Conservation (phyloP, 2,113 vertebrate species). For the Dasyornis broadbenti region DNA sequence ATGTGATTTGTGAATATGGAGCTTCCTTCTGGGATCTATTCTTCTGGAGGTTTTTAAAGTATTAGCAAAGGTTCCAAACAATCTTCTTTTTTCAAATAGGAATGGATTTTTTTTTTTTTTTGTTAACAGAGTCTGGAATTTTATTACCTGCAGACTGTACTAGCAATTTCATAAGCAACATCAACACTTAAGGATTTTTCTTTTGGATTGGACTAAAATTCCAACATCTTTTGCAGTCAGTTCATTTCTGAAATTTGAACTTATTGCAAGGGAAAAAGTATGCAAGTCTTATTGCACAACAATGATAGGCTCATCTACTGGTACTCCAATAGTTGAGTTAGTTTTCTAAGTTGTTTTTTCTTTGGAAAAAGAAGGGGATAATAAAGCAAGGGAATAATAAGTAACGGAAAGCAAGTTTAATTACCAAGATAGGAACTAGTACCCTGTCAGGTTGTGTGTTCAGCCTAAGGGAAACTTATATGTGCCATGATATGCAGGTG, state of each 20-base stretch:
- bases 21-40: background rate
- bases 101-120: background rate
- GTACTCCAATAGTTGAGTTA: background rate
- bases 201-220: background rate
- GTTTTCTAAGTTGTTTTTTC: background rate
- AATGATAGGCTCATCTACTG: background rate
- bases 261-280: background rate
- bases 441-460: background rate
- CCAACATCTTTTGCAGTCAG: background rate
- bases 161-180: background rate
- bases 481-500: background rate
- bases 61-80: background rate
- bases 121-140: background rate
- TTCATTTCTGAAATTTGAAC: background rate
- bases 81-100: background rate
- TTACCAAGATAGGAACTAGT: background rate
- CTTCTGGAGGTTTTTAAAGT: background rate
- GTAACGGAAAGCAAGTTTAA: background rate
- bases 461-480: background rate
- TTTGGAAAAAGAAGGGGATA: background rate
- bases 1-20: background rate
- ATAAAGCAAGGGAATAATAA: background rate
- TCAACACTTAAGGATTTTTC: background rate
- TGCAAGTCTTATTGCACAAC: background rate
- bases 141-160: background rate